Evolutionary conservation across 2,113 vertebrate genomes (phyloP).

Genomic region (Potamarius usumacintae): DNA sequence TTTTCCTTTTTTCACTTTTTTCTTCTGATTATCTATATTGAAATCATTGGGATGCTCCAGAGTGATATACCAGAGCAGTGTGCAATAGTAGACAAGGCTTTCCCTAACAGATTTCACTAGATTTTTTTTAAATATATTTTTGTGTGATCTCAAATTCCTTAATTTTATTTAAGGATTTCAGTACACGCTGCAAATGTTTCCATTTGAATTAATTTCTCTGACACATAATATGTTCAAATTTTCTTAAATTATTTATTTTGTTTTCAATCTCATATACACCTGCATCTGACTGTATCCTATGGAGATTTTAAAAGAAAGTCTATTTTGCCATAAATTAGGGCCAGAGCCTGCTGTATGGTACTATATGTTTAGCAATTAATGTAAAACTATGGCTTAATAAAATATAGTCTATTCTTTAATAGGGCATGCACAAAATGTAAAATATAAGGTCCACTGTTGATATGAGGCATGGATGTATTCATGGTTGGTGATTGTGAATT

Average conservation of each 20-base stretch:
- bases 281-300: background rate
- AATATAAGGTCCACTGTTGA: background rate
- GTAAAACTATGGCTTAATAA: background rate
- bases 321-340: background rate
- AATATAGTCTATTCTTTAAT: background rate
- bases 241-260: slow-evolving; percentile 6
- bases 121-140: background rate
- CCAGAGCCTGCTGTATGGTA: background rate
- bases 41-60: slow-evolving; percentile 2
- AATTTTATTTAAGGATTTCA: slow-evolving; percentile 16
- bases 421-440: background rate
- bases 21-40: slow-evolving; percentile 28
- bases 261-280: background rate
- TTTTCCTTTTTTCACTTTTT: slow-evolving; percentile 2
- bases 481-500: slow-evolving; percentile 16
- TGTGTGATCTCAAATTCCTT: slow-evolving; percentile 21
- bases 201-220: slow-evolving; percentile 26
- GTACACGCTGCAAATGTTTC: background rate
- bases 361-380: background rate
- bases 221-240: background rate
- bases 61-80: background rate
- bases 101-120: background rate
- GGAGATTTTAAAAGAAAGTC: background rate
- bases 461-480: slow-evolving; percentile 1
- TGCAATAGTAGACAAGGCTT: background rate